These are phyloP conservation scores for Dreissena polymorpha DNA, from an alignment of 1,140 invertebrate species.

Conservation along the genomic window DNA sequence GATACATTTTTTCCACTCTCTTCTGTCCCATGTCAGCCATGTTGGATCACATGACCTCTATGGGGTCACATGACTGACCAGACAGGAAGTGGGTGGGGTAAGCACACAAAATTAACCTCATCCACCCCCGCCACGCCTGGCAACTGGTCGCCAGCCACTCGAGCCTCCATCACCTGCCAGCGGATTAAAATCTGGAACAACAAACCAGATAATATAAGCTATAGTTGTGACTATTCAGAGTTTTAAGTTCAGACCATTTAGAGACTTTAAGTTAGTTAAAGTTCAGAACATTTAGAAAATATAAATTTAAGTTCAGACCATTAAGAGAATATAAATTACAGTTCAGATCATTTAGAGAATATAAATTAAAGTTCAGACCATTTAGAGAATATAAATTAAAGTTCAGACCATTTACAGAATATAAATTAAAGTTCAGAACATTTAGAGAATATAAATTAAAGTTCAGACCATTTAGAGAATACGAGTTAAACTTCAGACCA, in stretches of 20 bases:
- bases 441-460: too few species aligned
- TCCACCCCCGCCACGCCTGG: slow-evolving; percentile 38
- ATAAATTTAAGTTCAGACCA: too few species aligned
- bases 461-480: too few species aligned
- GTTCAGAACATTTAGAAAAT: too few species aligned
- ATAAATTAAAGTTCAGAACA: too few species aligned
- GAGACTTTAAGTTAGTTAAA: background rate
- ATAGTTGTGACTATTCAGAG: background rate
- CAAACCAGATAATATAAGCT: background rate
- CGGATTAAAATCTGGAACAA: slow-evolving; percentile 44
- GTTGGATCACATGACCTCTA: slow-evolving; percentile 4
- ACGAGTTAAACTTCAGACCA: too few species aligned
- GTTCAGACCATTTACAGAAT: too few species aligned
- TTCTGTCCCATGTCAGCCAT: background rate
- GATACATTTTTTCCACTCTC: background rate
- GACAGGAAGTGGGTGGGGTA: slow-evolving; percentile 30
- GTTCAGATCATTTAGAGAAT: too few species aligned
- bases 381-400: too few species aligned
- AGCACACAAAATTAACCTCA: slow-evolving; percentile 51
- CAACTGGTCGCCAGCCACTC: slow-evolving; percentile 36
- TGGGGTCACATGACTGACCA: slow-evolving; percentile 34
- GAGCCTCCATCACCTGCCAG: slow-evolving; percentile 22
- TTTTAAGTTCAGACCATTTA: background rate
- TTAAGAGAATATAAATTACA: too few species aligned
- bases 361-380: too few species aligned